Conservation (phyloP, 1,140 invertebrate species). For the Platorchestia sp. region DNA sequence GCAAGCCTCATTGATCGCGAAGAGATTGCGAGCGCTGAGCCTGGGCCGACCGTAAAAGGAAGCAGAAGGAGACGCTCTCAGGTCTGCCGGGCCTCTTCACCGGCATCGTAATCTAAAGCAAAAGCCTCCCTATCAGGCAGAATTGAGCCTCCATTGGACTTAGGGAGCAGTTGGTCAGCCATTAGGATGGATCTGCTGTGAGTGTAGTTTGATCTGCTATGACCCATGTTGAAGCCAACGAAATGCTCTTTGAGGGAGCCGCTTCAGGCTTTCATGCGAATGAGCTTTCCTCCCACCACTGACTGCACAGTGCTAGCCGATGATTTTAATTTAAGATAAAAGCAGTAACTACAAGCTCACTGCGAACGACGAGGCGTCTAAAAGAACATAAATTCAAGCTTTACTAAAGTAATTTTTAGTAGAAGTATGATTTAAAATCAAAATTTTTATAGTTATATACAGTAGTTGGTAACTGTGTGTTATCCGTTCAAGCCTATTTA, state of each 20-base stretch:
- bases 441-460: not conserved
- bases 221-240: not conserved
- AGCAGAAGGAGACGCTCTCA: not conserved
- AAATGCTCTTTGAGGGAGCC: not conserved
- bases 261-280: not conserved
- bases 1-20: not conserved
- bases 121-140: not conserved
- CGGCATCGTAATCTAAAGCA: not conserved
- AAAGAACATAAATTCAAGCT: not conserved
- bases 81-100: not conserved
- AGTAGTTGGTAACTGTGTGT: not conserved
- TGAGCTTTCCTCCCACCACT: not conserved
- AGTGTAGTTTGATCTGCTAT: not conserved
- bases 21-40: not conserved
- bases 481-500: not conserved
- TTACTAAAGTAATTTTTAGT: not conserved
- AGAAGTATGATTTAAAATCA: not conserved
- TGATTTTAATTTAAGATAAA: not conserved
- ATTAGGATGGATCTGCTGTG: not conserved
- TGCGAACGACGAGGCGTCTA: not conserved
- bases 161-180: not conserved
- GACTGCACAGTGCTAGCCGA: not conserved
- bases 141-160: not conserved
- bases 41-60: not conserved
- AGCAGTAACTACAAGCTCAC: not conserved